A percentile compares a stretch with the other conserved stretches of the same genome.
Evolutionary conservation across 1,140 invertebrate species (phyloP).

Genomic region (Rhopalosiphum maidis): DNA sequence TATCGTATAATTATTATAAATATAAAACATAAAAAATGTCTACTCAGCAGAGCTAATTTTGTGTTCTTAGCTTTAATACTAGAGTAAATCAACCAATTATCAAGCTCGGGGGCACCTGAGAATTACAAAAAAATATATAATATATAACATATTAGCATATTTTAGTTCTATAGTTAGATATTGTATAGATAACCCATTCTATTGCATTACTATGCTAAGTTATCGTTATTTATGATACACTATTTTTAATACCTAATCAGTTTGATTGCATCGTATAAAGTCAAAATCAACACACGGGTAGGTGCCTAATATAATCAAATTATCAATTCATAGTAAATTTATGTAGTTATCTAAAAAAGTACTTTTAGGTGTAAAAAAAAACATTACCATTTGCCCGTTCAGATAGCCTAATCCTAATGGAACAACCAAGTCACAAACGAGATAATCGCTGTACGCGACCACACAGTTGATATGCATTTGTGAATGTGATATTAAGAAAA

Average conservation of each 20-base stretch:
- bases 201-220: no score
- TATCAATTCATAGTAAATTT: not conserved
- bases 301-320: not conserved
- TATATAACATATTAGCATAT: not conserved
- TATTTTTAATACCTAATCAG: not conserved
- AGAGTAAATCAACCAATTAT: not conserved
- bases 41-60: not conserved
- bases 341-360: not conserved
- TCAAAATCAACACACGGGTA: not conserved
- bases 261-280: not conserved
- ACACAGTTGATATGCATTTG: not conserved
- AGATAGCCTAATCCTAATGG: not conserved
- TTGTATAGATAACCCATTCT: no score
- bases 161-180: no score
- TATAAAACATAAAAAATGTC: not conserved
- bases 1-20: not conserved
- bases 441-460: not conserved
- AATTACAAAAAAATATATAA: no score
- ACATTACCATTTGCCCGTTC: not conserved
- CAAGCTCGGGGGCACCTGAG: not conserved
- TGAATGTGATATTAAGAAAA: not conserved
- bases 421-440: not conserved
- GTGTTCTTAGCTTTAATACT: not conserved
- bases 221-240: not conserved
- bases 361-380: not conserved